These are phyloP conservation scores for Otus scops DNA, from an alignment of 2,797 vertebrate genomes.

Conservation along the genomic window DNA sequence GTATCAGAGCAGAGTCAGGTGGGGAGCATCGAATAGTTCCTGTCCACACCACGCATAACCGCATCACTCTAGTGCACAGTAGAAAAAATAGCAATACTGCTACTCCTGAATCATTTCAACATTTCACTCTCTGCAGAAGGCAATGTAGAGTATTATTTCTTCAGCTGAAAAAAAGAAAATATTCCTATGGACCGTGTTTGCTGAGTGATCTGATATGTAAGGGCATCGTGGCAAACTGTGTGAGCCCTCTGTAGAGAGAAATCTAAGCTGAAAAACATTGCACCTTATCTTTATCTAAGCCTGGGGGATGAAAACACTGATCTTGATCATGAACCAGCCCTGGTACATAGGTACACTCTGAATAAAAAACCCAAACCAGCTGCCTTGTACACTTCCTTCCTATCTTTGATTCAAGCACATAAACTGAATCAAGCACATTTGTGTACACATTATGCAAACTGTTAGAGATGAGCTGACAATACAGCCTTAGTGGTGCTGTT, in stretches of 20 bases:
- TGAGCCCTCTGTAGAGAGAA: neutral
- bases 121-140: neutral
- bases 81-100: neutral
- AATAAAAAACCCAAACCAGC: neutral
- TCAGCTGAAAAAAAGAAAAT: neutral
- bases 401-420: neutral
- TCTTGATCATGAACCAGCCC: neutral
- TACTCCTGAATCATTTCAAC: rapidly evolving
- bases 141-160: neutral
- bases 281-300: neutral
- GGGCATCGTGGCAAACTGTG: neutral
- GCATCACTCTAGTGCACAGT: neutral
- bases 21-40: neutral
- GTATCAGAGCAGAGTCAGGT: neutral
- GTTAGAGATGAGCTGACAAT: neutral
- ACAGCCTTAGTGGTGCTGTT: neutral
- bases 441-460: rapidly evolving
- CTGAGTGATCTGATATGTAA: neutral
- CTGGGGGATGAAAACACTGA: neutral
- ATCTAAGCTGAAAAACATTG: neutral
- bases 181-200: neutral
- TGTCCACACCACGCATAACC: neutral
- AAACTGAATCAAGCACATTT: neutral
- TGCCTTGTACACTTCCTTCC: neutral
- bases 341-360: neutral